Conservation (phyloP, 2,888 invertebrate species). For the Drosophila hawaiiensis region DNA sequence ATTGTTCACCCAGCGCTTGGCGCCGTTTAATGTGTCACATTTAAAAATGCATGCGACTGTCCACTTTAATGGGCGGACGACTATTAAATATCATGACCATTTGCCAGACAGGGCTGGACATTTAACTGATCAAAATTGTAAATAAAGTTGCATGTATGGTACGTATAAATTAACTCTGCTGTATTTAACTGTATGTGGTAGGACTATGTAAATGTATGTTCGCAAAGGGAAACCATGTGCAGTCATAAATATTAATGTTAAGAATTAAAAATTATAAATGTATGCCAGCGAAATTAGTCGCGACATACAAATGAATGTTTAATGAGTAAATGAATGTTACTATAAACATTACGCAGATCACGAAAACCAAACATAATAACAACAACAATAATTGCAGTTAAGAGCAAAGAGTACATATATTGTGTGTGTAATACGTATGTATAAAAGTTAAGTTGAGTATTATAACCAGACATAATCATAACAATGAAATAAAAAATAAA, state of each 20-base stretch:
- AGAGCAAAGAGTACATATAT: slow-evolving; percentile 56
- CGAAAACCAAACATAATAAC: slow-evolving; percentile 27
- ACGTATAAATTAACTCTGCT: slow-evolving; percentile 55
- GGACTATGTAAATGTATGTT: slow-evolving; percentile 9
- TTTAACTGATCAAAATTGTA: slow-evolving; percentile 75
- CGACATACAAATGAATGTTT: slow-evolving; percentile 80
- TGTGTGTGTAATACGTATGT: slow-evolving; percentile 48
- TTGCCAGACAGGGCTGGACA: slow-evolving; percentile 21
- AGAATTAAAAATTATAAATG: slow-evolving; percentile 68
- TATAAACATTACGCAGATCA: slow-evolving; percentile 25
- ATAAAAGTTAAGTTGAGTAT: slow-evolving; percentile 57
- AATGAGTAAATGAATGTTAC: slow-evolving; percentile 70
- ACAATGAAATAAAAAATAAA: slow-evolving; percentile 31
- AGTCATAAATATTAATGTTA: slow-evolving; percentile 66
- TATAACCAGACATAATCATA: slow-evolving; percentile 59
- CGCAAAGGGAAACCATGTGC: slow-evolving; percentile 20
- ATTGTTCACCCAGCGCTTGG: slow-evolving; percentile 6
- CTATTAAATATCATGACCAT: slow-evolving; percentile 60
- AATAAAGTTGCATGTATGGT: slow-evolving; percentile 58
- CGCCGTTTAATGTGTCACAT: slow-evolving; percentile 62
- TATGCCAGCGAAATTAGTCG: slow-evolving; percentile 74
- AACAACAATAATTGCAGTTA: slow-evolving; percentile 63
- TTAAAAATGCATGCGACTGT: slow-evolving; percentile 71
- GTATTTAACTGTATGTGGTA: slow-evolving; percentile 44
- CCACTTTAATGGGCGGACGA: slow-evolving; percentile 48